Conservation (phyloP, 2,797 vertebrate genomes). For the Galaxias olidus region DNA sequence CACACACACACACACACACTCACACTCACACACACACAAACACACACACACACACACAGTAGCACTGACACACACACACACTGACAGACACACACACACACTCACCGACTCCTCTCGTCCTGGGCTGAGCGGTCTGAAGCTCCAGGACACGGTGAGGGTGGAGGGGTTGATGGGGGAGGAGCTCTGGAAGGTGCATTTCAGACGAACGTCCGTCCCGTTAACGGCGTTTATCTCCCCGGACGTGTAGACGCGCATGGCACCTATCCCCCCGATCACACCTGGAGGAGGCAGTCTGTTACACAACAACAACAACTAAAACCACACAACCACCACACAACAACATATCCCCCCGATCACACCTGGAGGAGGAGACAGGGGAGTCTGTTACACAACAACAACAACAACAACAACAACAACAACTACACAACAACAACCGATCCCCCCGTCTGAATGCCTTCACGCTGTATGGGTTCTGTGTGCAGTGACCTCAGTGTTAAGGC, state of each 20-base stretch:
- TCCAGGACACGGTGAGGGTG: constrained; percentile 72
- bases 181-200: constrained; percentile 83
- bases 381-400: too few relatives aligned
- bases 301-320: not conserved
- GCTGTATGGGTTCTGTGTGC: too few relatives aligned
- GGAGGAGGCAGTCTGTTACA: not conserved
- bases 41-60: constrained; percentile 2
- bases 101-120: constrained; percentile 72
- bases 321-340: not conserved
- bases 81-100: not conserved
- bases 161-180: constrained; percentile 38
- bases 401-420: too few relatives aligned
- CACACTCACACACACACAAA: not conserved
- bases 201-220: constrained; percentile 76
- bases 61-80: constrained; percentile 9
- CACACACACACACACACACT: too few relatives aligned
- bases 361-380: too few relatives aligned
- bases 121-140: constrained; percentile 72
- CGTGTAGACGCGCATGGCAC: constrained; percentile 72
- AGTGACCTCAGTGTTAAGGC: too few relatives aligned
- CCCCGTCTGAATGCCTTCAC: too few relatives aligned
- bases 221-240: constrained; percentile 67
- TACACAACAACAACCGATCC: too few relatives aligned
- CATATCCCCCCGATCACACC: too few relatives aligned
- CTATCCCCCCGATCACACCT: constrained; percentile 57